A percentile compares a stretch with the other conserved stretches of the same genome.
phyloP scores from a whole-genome alignment of 2,888 invertebrate genomes.

The Ctena decussata region DNA sequence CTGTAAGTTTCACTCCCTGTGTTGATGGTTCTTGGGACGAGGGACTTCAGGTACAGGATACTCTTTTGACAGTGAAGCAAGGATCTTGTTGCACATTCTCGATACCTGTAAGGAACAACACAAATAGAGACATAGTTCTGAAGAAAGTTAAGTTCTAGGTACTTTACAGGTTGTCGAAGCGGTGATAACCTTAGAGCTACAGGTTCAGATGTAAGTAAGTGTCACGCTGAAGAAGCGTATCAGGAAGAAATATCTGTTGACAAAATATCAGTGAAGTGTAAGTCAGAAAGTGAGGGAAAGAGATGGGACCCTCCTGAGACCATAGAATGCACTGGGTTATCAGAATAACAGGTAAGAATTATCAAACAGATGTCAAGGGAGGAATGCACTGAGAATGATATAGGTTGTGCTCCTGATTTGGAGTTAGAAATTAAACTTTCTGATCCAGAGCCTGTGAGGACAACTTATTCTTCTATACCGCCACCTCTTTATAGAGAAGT shows the following conservation, averaged over 20 bases:
- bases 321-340: slow-evolving; percentile 19
- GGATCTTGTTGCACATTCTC: not conserved
- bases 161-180: slow-evolving; percentile 1
- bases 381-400: slow-evolving; percentile 27
- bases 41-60: no score
- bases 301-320: slow-evolving; percentile 56
- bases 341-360: slow-evolving; percentile 27
- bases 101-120: slow-evolving; percentile 8
- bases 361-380: slow-evolving; percentile 46
- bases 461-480: not conserved
- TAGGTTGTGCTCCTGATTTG: not conserved
- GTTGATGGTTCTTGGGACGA: no score
- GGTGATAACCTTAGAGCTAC: slow-evolving; percentile 6
- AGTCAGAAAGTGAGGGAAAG: not conserved
- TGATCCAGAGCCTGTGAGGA: not conserved
- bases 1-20: no score
- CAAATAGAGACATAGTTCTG: not conserved
- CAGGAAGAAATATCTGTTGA: not conserved
- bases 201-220: not conserved
- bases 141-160: not conserved
- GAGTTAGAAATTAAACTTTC: not conserved
- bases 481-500: not conserved
- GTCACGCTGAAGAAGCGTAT: not conserved
- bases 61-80: not conserved
- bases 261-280: not conserved